phyloP scores from a whole-genome alignment of 2,888 invertebrate genomes.

The Antitype chi region DNA sequence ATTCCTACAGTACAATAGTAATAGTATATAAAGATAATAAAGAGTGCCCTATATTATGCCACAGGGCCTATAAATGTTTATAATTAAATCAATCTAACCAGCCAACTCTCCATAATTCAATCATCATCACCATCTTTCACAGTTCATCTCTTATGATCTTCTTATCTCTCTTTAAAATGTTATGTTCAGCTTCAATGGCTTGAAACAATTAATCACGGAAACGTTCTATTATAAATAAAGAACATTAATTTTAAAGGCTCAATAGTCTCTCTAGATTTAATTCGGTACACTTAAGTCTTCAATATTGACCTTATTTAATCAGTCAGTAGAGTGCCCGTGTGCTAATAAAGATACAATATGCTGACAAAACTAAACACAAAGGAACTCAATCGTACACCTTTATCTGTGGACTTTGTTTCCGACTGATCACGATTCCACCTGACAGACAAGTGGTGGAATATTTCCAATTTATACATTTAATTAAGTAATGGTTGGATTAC shows the following conservation, averaged over 20 bases:
- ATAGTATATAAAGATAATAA: no score
- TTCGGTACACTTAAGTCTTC: not conserved
- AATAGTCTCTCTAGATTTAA: slow-evolving; percentile 1
- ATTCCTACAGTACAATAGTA: no score
- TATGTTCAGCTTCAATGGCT: not conserved
- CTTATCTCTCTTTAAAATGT: not conserved
- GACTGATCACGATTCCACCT: slow-evolving; percentile 23
- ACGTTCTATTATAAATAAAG: not conserved
- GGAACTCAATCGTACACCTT: slow-evolving; percentile 35
- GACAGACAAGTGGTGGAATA: slow-evolving; percentile 30
- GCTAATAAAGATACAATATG: slow-evolving; percentile 25
- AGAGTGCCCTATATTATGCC: no score
- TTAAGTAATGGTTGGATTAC: not conserved
- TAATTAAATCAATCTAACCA: not conserved
- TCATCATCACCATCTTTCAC: not conserved
- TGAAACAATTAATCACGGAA: not conserved
- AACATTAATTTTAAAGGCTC: not conserved
- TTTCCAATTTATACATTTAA: slow-evolving; percentile 12
- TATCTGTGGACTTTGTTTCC: slow-evolving; percentile 50
- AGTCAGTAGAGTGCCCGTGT: slow-evolving; percentile 13
- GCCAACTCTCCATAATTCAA: not conserved
- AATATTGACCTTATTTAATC: slow-evolving; percentile 22
- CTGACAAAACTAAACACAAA: slow-evolving; percentile 24
- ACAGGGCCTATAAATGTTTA: no score
- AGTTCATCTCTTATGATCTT: not conserved